phyloP scores from a whole-genome alignment of 2,113 vertebrate species.

The Phasianus colchicus region DNA sequence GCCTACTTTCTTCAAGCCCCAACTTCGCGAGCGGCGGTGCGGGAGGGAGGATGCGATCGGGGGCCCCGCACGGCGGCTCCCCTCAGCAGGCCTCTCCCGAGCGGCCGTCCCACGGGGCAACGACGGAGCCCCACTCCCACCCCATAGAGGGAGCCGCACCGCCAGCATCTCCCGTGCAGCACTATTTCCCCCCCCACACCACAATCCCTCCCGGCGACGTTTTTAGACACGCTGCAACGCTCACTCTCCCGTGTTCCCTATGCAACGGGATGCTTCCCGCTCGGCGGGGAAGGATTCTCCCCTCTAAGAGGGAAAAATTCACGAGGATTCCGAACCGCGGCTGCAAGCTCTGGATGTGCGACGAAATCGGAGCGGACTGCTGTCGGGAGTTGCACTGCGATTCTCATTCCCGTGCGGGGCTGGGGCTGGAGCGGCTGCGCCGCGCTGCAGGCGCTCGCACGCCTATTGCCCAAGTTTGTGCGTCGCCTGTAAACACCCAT shows the following conservation, averaged over 20 bases:
- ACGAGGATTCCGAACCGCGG: background rate
- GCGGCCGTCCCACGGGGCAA: background rate
- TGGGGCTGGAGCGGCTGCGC: background rate
- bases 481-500: conserved; percentile 17
- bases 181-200: too few species aligned
- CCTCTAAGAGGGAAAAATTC: background rate
- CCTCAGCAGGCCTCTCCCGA: background rate
- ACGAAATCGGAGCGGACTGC: rapidly evolving
- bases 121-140: background rate
- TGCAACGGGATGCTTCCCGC: rapidly evolving
- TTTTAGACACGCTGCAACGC: background rate
- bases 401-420: background rate
- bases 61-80: too few species aligned
- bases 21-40: background rate
- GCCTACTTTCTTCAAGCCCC: background rate
- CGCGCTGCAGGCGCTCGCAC: background rate
- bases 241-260: rapidly evolving
- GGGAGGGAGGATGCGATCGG: background rate
- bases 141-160: background rate
- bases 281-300: too few species aligned
- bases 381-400: background rate
- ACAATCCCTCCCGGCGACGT: rapidly evolving
- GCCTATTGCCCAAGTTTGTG: background rate
- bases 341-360: background rate
- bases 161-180: background rate